phyloP scores from a whole-genome alignment of 2,113 vertebrate genomes.

The Pteronura brasiliensis region DNA sequence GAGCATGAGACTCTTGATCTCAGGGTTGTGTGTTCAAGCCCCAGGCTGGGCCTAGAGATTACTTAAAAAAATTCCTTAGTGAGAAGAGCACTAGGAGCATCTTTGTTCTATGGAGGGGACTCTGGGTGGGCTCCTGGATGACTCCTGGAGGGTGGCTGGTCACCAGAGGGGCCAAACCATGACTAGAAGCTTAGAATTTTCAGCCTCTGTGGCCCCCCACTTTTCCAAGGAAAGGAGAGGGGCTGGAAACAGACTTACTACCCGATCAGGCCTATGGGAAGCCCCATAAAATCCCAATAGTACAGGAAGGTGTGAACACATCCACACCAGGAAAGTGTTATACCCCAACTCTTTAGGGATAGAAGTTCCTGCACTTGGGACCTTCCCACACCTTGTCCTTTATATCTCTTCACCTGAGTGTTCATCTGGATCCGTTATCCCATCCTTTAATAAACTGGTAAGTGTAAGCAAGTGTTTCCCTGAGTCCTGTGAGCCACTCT shows the following conservation, averaged over 20 bases:
- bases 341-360: neutral
- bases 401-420: too few species aligned
- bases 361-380: neutral
- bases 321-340: neutral
- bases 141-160: neutral
- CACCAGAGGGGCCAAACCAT: neutral
- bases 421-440: neutral
- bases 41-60: too few species aligned
- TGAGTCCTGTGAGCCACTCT: neutral
- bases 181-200: neutral
- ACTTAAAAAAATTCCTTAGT: too few species aligned
- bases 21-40: too few species aligned
- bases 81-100: neutral
- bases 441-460: neutral
- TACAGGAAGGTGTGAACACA: neutral
- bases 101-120: neutral
- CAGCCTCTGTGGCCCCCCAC: neutral
- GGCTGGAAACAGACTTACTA: neutral
- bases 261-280: neutral
- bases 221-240: neutral
- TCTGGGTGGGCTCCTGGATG: neutral
- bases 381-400: too few species aligned
- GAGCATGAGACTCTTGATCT: too few species aligned
- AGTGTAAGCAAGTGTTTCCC: neutral
- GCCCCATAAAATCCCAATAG: neutral